phyloP scores from a whole-genome alignment of 2,797 vertebrate genomes.

The Peromyscus eremicus region DNA sequence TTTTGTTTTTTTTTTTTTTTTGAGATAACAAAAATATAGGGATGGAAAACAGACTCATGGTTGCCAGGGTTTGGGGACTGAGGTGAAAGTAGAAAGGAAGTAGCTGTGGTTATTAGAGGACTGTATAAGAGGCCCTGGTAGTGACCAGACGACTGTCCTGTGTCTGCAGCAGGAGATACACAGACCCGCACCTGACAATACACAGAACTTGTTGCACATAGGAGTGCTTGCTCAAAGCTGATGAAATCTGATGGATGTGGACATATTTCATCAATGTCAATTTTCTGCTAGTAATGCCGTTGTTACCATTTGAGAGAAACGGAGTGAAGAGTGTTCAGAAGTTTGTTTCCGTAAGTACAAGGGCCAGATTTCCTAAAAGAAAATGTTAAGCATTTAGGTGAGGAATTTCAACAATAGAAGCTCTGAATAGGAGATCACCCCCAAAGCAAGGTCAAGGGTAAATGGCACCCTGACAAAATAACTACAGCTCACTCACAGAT shows the following conservation, averaged over 20 bases:
- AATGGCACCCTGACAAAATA: not conserved
- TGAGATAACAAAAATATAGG: not conserved
- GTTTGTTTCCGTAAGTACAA: not conserved
- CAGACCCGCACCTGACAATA: not conserved
- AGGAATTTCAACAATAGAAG: not conserved
- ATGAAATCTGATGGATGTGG: not conserved
- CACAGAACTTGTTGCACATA: not conserved
- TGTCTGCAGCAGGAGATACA: not conserved
- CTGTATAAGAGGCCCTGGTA: not conserved
- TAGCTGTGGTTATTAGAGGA: not conserved
- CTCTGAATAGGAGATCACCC: not conserved
- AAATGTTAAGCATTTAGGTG: not conserved
- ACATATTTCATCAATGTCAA: not conserved
- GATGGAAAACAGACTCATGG: not conserved
- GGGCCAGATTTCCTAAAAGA: not conserved
- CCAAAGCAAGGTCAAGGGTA: constrained; percentile 3
- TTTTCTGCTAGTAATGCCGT: not conserved
- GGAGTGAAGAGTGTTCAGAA: not conserved
- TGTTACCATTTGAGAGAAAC: not conserved
- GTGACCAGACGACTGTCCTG: not conserved
- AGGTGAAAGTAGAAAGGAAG: not conserved
- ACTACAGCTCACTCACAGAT: not conserved
- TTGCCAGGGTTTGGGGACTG: not conserved
- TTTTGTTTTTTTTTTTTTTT: not conserved
- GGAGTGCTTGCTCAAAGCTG: not conserved